These are phyloP conservation scores for Cygnus buccinator DNA, from an alignment of 2,113 vertebrate genomes.

Conservation along the genomic window DNA sequence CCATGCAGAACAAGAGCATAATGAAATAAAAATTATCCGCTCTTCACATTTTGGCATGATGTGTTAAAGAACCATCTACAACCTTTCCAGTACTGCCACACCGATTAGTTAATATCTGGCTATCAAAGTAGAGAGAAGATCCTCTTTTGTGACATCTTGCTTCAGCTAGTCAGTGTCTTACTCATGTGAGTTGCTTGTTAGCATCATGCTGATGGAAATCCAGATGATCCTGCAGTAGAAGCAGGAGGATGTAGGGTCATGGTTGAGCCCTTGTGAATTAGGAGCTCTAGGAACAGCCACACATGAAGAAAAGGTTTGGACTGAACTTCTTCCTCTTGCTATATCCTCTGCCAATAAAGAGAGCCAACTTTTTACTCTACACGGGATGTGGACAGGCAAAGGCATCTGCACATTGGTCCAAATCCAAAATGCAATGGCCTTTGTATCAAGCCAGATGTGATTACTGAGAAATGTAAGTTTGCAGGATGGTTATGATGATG, in stretches of 20 bases:
- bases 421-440: slow-evolving; percentile 38
- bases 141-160: neutral
- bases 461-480: slow-evolving; percentile 9
- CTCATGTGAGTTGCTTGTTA: neutral
- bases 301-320: slow-evolving; percentile 33
- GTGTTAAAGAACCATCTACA: slow-evolving; percentile 45
- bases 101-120: slow-evolving; percentile 30
- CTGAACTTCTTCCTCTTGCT: slow-evolving; percentile 46
- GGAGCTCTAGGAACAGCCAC: slow-evolving; percentile 28
- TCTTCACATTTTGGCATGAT: slow-evolving; percentile 42
- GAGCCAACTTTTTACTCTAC: slow-evolving; percentile 44
- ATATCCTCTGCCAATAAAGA: slow-evolving; percentile 8
- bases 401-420: neutral
- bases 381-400: neutral
- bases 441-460: slow-evolving; percentile 42
- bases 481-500: slow-evolving; percentile 27
- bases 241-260: neutral
- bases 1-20: slow-evolving; percentile 60
- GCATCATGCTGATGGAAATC: neutral
- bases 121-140: slow-evolving; percentile 14
- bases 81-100: neutral
- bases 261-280: slow-evolving; percentile 19
- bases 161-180: neutral
- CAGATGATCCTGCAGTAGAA: slow-evolving; percentile 8
- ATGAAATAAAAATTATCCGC: slow-evolving; percentile 64